Base-by-base conservation (phyloP, 2,797 vertebrate species). In the Pteropus rufus region DNA sequence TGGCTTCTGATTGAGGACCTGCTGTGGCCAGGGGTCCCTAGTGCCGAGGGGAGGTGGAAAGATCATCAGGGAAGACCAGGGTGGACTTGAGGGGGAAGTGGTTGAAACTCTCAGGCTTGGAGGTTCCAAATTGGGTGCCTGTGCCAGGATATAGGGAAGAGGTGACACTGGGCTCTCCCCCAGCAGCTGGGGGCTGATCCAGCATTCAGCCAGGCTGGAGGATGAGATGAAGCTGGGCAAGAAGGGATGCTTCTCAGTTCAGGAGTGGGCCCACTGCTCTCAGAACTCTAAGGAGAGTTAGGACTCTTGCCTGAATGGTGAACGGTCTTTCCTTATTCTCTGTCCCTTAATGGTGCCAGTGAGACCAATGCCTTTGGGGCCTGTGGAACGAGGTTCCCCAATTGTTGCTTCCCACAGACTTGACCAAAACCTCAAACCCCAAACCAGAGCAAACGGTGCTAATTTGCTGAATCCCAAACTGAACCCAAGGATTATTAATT, bases 381-480 rank as follows among this genome's bases (percentile, higher is more conserved):
- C 89, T 79, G 29, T 76, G 93, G 58, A 85, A 77, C 49, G 58
- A 46, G 70, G 64, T 91, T 95, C 92, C 88, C 88, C 60, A 62
- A 0, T 80, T 92, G 62, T 75, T 76, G 24, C 39, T 94, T 93
- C 76, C 93, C 58, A 85, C 52, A 93, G 85, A 86, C 69, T 80
- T 83, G 49, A 89, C 89, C 89, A 72, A 95, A 96, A 97, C 96
- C 95, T 91, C 94, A 97, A 96, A 92, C 93, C 85, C 96, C 77
- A 96, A 93, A 97, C 97, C 96, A 97, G 89, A 98, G 94, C 89
- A 95, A 97, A 97, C 5, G 29, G 90, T 94, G 95, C 84, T 97
- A 96, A 98, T 97, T 96, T 98, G 95, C 92, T 97, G 96, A 95
- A 95, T 97, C 96, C 93, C 88, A 95, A 91, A 64, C 93, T 2